These are phyloP conservation scores for Leucophora obtusa DNA, from an alignment of 2,888 invertebrate species.

Conservation along the genomic window DNA sequence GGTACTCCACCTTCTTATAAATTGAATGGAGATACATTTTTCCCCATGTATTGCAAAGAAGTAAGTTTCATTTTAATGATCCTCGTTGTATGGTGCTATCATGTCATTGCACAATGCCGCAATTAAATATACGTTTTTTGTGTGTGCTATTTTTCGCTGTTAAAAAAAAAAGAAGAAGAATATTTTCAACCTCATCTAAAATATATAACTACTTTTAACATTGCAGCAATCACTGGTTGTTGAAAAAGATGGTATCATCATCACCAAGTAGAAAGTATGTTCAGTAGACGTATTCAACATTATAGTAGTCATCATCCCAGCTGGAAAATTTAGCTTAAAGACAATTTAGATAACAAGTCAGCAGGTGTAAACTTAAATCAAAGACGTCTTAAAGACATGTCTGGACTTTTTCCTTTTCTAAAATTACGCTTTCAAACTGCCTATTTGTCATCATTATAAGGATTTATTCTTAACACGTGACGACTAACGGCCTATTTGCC, in stretches of 20 bases:
- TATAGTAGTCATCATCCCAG: not conserved
- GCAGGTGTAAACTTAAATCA: too few species aligned
- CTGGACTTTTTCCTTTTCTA: too few species aligned
- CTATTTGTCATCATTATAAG: too few species aligned
- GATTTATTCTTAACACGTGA: too few species aligned
- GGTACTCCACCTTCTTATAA: slow-evolving; percentile 21
- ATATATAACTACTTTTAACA: slow-evolving; percentile 47
- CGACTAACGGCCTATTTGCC: too few species aligned
- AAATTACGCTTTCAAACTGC: too few species aligned
- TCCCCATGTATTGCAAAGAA: not conserved
- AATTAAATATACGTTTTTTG: slow-evolving; percentile 57
- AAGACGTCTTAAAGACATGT: too few species aligned
- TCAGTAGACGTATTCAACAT: too few species aligned
- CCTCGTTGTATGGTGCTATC: slow-evolving; percentile 61
- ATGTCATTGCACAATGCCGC: slow-evolving; percentile 64
- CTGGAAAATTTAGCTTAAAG: too few species aligned
- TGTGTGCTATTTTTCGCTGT: not conserved
- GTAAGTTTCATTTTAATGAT: slow-evolving; percentile 62
- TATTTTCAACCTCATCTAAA: slow-evolving; percentile 38
- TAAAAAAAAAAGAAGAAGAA: slow-evolving; percentile 9
- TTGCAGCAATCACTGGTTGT: slow-evolving; percentile 35
- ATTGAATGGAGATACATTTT: not conserved
- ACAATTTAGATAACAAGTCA: too few species aligned
- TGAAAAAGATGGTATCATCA: not conserved
- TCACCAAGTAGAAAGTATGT: not conserved